A percentile compares a stretch with the other conserved stretches of the same genome.
These are phyloP conservation scores for Delphinapterus leucas DNA, from an alignment of 2,113 vertebrate species.

Conservation along the genomic window DNA sequence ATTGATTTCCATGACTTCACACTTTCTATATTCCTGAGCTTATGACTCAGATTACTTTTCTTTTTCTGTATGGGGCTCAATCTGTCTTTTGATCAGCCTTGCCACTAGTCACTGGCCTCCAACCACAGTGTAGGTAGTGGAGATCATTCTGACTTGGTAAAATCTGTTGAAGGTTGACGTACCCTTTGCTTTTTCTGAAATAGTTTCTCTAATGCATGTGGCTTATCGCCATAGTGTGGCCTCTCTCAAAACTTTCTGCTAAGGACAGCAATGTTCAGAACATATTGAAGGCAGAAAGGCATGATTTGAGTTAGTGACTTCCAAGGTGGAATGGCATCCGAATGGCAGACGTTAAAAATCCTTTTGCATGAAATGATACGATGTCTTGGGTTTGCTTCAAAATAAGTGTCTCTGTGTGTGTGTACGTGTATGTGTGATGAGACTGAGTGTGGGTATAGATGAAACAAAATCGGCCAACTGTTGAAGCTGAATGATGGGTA, in stretches of 20 bases:
- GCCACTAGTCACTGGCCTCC: neutral
- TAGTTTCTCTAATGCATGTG: neutral
- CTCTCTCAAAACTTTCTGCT: neutral
- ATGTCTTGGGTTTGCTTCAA: conserved; percentile 17
- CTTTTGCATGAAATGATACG: neutral
- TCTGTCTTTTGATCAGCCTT: neutral
- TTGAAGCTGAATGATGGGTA: neutral
- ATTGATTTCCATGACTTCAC: neutral
- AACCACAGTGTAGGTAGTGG: neutral
- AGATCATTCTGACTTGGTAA: neutral
- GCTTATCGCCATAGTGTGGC: neutral
- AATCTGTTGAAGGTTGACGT: neutral
- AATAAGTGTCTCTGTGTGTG: neutral
- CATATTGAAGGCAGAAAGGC: neutral
- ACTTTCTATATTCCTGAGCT: neutral
- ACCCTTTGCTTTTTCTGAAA: neutral
- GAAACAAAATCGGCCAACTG: neutral
- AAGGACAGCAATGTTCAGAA: neutral
- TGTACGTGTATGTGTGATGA: neutral
- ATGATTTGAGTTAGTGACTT: neutral
- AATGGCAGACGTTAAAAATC: neutral
- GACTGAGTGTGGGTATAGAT: neutral
- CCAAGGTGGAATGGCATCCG: neutral
- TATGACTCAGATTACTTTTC: neutral
- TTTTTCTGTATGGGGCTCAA: neutral